phyloP scores from a whole-genome alignment of 2,888 invertebrate genomes.

The Anthrax anthrax region DNA sequence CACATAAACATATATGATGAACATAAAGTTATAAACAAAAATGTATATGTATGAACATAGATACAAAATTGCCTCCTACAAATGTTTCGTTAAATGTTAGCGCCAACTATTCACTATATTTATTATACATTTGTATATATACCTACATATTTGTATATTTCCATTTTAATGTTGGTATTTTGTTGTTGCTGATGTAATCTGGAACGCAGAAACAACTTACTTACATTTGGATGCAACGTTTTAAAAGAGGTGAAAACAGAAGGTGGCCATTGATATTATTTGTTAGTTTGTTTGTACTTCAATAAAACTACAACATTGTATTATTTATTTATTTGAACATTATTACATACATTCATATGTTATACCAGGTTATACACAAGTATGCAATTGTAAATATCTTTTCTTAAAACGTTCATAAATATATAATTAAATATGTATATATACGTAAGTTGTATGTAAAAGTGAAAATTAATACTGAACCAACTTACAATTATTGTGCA shows the following conservation, averaged over 20 bases:
- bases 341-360: neutral
- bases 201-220: neutral
- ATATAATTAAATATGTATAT: neutral
- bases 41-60: too few relatives aligned
- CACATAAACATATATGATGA: too few relatives aligned
- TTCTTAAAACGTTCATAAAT: neutral
- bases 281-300: neutral
- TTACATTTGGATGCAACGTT: neutral
- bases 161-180: neutral
- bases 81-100: neutral
- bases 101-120: neutral
- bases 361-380: too few relatives aligned
- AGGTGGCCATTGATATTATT: neutral
- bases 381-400: too few relatives aligned
- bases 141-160: neutral
- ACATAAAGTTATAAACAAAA: too few relatives aligned
- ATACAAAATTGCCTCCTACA: slow-evolving; percentile 4
- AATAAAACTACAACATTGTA: neutral
- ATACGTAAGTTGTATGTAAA: neutral
- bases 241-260: neutral
- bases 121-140: neutral
- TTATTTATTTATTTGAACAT: neutral
- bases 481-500: slow-evolving; percentile 5
- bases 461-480: neutral
- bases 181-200: neutral